Evolutionary conservation across 2,113 vertebrate genomes (phyloP), one percentile per base, ranked within the genome.

Genomic region (Limnothrissa miodon): DNA sequence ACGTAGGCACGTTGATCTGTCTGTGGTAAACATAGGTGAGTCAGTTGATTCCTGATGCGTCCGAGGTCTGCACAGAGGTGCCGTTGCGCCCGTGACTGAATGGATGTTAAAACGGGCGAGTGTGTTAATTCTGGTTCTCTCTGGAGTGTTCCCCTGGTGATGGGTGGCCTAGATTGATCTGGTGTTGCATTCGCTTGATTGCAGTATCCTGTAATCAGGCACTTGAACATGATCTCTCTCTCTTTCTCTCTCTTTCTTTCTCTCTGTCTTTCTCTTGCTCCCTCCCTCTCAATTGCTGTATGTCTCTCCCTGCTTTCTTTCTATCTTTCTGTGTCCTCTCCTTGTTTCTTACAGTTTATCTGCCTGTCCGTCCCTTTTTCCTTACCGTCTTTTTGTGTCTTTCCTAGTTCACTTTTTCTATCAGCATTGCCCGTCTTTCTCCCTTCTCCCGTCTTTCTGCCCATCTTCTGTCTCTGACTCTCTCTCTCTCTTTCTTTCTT

Each of bases 171-270:
- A 74, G 66, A 74, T 74, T 74, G 66, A 74, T 74, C 66, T 36
- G 1, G 66, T 74, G 4, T 74, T 74, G 33, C 66, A 36, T 74
- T 74, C 66, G 13, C 10, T 36, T 74, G 33, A 36, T 36, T 33
- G 66, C 15, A 33, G 33, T 36, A 36, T 33, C 8, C 29, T 74
- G 66, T 74, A 74, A 74, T 74, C 66, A 74, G 66, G 66, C 66
- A 74, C 66, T 74, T 74, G 66, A 74, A 74, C 33, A 74, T 36
- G 66, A 74, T 74, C 66, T 74, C 66, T 15, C 62, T 36, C 33
- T 1, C 29, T 29, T 21, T 23, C 1, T 56, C 19, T 5, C 23
- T 56, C 53, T 21, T 19, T 56, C 51, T 53, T 2, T 53, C 19
- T n/a, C n/a, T n/a, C n/a, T n/a, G n/a, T n/a, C n/a, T n/a, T n/a